Evolutionary conservation across 2,113 vertebrate genomes (phyloP), one percentile per base, ranked within the genome.

Genomic region (Himantopus leucocephalus): DNA sequence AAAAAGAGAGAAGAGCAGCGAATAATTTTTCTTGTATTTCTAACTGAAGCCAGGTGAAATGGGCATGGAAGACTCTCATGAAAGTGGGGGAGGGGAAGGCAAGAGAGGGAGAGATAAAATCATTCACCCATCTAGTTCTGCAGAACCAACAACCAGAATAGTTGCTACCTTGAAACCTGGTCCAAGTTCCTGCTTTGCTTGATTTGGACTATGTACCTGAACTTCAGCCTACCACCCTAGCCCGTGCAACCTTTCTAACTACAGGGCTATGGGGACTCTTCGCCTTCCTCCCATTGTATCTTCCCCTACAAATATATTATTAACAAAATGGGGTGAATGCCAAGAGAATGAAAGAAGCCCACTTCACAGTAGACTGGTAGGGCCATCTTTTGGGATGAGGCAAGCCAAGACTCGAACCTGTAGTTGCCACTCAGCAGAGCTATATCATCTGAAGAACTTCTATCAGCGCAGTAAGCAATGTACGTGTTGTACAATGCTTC

Each of bases 201-300:
- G 58, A 58, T 59, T 73, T 92, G 88, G 37, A 90, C 87, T 96
- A 37, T 29, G 63, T 24, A 88, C 94, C 81, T 88, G 82, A 90
- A 85, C 84, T 93, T 95, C 85, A 87, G 66, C 53, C 66, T 78
- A 15, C 39, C 41, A 39, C 60, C 53, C 48, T 82, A 68, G 53
- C 35, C 64, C 17, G 5, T 24, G 52, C 68, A 75, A 50, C 64
- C 60, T 81, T 48, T 35, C 37, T 55, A 81, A 75, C 56, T 64
- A 60, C 7, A 17, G 62, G 29, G 43, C 41, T 63, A 7, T 4
- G 63, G 56, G 30, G 17, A 68, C 26, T 43, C 68, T 73, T 74
- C 47, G 45, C 48, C 35, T 78, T 84, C 73, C 34, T 81, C 32
- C n/a, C 41, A 12, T 35, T 84, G 34, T 18, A 71, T 29, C 41